Base-by-base conservation (phyloP, 2,888 invertebrate genomes). In the Drosophila lacicola region DNA sequence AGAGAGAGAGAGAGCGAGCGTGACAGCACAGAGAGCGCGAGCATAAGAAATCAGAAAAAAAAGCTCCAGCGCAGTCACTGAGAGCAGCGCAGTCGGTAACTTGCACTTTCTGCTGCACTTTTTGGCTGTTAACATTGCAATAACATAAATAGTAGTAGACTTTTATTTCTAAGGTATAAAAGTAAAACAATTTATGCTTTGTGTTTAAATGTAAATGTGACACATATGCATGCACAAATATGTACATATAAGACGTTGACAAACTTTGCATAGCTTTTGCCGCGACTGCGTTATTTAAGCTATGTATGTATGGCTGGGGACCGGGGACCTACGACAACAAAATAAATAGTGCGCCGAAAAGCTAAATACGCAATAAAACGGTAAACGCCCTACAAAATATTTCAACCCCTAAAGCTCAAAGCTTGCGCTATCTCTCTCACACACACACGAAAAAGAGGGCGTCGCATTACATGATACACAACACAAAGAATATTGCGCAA, bases 261-360 rank as follows among this genome's bases (percentile, higher is more conserved):
- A 25, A 14, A 6, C 4, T 2, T 17, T n/a, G 13, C 11, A 41
- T 14, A 41, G 53, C 53, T 29, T 53, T 41, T 8, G 39, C 17
- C 51, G 2, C 29, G 29, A 29, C 29, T 29, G 29, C 29, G 29
- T 29, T 29, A 29, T 33, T 37, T 21, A 9, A 36, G 33, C 17
- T 37, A 21, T 6, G 34, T 60, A 10, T 33, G 13, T 13, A 25
- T 34, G 13, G 33, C 21, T 42, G 2, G 2, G 33, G 5, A 34
- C 2, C 13, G 4, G 13, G n/a, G 75, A 88, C 87, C 88, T 89
- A 85, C 74, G 78, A 71, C 88, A 89, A 89, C 77, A 80, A 56
- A 64, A 69, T 75, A 62, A 50, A 47, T 64, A 74, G 69, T 83
- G 74, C 60, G 66, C 68, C 55, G 36, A 25, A 46, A 61, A 49